These are phyloP conservation scores for Benthosema pterotum DNA, from an alignment of 2,797 vertebrate genomes.

Conservation along the genomic window DNA sequence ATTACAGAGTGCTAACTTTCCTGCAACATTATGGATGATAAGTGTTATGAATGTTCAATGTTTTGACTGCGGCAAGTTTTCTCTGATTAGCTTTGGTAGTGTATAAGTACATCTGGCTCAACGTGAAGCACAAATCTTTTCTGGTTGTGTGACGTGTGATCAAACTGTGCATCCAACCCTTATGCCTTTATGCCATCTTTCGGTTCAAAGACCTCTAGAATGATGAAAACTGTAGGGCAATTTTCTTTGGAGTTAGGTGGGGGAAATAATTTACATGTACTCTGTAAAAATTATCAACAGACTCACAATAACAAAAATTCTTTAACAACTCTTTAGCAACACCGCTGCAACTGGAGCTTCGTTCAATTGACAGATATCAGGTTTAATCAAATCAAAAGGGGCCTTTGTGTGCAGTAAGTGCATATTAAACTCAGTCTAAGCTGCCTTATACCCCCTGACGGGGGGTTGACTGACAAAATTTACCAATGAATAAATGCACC, in stretches of 20 bases:
- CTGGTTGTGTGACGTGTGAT: not conserved
- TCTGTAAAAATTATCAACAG: not conserved
- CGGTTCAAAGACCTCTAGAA: conserved; percentile 2
- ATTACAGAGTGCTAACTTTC: too few species aligned
- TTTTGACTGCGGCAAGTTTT: not conserved
- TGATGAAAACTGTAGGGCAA: conserved; percentile 5
- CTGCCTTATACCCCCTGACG: too few species aligned
- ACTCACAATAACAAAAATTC: not conserved
- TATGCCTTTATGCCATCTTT: conserved; percentile 1
- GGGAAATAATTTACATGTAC: not conserved
- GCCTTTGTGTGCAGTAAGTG: too few species aligned
- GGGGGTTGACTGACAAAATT: too few species aligned
- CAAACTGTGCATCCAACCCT: not conserved
- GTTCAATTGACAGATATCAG: not conserved
- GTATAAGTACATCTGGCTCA: not conserved
- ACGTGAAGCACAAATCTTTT: conserved; percentile 4
- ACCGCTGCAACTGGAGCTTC: not conserved
- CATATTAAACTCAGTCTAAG: too few species aligned
- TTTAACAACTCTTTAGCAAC: not conserved
- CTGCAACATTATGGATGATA: too few species aligned
- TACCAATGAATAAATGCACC: too few species aligned
- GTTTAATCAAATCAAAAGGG: not conserved
- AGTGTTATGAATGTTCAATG: not conserved
- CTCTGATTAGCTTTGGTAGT: not conserved
- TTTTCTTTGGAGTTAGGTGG: not conserved